A percentile compares a stretch with the other conserved stretches of the same genome.
phyloP scores from a whole-genome alignment of 2,797 vertebrate genomes.

The Eidolon dupreanum region DNA sequence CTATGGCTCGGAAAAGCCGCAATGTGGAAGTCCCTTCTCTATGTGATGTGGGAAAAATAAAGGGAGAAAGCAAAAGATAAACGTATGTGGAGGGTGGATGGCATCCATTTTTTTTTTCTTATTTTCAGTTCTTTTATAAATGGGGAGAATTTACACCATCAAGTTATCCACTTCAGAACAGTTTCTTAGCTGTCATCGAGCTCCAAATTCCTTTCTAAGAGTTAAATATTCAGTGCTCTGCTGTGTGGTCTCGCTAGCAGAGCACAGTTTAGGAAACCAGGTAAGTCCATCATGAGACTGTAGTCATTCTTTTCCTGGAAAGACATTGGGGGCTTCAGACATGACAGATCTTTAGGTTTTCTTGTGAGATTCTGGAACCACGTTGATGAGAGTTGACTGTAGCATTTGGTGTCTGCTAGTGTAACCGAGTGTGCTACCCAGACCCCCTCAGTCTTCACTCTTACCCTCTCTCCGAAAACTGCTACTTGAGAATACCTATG shows the following conservation, averaged over 20 bases:
- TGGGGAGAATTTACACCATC: neutral
- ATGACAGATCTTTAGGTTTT: neutral
- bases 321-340: neutral
- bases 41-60: neutral
- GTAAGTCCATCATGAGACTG: neutral
- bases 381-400: neutral
- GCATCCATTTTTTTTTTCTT: neutral
- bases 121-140: neutral
- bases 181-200: neutral
- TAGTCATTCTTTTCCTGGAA: neutral
- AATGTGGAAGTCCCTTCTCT: neutral
- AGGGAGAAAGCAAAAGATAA: neutral
- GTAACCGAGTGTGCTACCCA: neutral
- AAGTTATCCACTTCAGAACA: neutral
- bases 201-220: neutral
- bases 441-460: neutral
- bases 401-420: neutral
- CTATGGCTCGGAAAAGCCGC: neutral
- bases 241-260: neutral
- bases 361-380: neutral
- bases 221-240: neutral
- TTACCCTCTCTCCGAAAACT: neutral
- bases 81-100: neutral
- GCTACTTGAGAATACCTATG: neutral
- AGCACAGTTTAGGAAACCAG: neutral